These are phyloP conservation scores for Falco punctatus DNA, from an alignment of 2,113 vertebrate genomes.

Conservation along the genomic window DNA sequence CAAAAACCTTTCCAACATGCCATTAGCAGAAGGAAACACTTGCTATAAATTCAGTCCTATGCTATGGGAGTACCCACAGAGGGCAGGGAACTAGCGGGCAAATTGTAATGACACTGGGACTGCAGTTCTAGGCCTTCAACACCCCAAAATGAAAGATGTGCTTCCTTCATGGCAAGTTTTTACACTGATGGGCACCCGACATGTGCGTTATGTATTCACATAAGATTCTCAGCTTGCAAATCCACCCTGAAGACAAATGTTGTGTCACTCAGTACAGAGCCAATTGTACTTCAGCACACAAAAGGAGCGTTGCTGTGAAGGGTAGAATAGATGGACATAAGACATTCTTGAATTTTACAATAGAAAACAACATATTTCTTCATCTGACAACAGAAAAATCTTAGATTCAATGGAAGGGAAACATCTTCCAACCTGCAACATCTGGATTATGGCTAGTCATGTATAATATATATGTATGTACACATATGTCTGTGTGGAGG, in stretches of 20 bases:
- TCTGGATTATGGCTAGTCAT: not conserved
- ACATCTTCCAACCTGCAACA: not conserved
- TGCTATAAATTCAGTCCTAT: not conserved
- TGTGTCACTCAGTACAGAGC: not conserved
- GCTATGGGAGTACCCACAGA: not conserved
- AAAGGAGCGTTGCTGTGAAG: not conserved
- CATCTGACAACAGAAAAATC: not conserved
- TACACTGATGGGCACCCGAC: not conserved
- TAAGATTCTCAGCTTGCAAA: not conserved
- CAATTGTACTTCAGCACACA: not conserved
- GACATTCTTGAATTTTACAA: not conserved
- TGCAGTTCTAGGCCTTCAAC: not conserved
- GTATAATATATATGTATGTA: not conserved
- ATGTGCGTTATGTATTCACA: not conserved
- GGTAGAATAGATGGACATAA: not conserved
- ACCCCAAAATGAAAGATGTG: not conserved
- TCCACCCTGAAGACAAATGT: not conserved
- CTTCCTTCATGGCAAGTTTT: not conserved
- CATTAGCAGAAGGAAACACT: not conserved
- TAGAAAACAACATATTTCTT: not conserved
- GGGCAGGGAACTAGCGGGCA: not conserved
- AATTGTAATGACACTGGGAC: not conserved
- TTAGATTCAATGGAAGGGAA: not conserved
- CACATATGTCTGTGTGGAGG: not conserved
- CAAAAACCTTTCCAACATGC: not conserved